Conservation (phyloP, 2,888 invertebrate genomes). For the Habroteleia sp. region DNA sequence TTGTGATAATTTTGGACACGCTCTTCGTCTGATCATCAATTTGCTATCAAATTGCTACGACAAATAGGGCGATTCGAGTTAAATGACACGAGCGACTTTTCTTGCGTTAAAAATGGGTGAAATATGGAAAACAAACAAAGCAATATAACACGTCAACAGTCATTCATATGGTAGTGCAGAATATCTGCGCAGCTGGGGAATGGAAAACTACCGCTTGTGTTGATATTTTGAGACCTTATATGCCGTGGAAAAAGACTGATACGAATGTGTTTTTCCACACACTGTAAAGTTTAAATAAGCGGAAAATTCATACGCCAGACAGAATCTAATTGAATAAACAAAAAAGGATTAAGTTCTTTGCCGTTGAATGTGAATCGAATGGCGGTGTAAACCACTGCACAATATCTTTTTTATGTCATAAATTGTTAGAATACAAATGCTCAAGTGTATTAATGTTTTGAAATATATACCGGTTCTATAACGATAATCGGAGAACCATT, state of each 20-base stretch:
- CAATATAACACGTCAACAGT: conserved; percentile 52
- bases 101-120: conserved; percentile 28
- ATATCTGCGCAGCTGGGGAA: conserved; percentile 22
- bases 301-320: conserved; percentile 1
- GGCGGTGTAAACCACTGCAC: no score
- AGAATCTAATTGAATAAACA: conserved; percentile 20
- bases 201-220: conserved; percentile 1
- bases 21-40: conserved; percentile 13
- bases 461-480: neutral
- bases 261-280: conserved; percentile 20
- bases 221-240: conserved; percentile 35
- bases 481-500: conserved; percentile 21
- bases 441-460: neutral
- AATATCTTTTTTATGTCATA: neutral
- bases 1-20: conserved; percentile 3
- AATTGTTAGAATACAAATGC: neutral
- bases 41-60: conserved; percentile 27
- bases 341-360: no score
- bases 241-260: conserved; percentile 11
- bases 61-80: conserved; percentile 33
- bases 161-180: conserved; percentile 46
- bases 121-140: conserved; percentile 56
- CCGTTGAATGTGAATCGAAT: no score
- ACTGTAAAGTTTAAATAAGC: conserved; percentile 10
- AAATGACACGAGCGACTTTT: conserved; percentile 39